These are phyloP conservation scores for Gallinago solitaria DNA, from an alignment of 2,797 vertebrate species.

Conservation along the genomic window DNA sequence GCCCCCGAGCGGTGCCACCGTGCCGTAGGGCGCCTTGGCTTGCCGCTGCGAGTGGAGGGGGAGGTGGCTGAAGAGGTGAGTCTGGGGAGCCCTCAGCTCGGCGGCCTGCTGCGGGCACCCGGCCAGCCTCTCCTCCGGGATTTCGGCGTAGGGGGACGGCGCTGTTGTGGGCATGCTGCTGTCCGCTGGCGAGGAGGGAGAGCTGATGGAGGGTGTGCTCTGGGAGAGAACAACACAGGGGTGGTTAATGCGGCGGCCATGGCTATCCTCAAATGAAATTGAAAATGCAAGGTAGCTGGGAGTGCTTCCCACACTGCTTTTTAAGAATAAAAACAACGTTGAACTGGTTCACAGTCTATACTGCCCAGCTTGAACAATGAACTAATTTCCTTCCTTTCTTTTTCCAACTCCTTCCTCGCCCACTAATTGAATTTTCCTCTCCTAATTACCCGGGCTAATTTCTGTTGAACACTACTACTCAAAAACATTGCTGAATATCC, in stretches of 20 bases:
- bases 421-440: slow-evolving; percentile 28
- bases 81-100: slow-evolving; percentile 73
- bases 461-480: background rate
- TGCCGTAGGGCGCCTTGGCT: slow-evolving; percentile 85
- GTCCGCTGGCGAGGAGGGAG: slow-evolving; percentile 67
- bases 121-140: slow-evolving; percentile 70
- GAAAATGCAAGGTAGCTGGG: background rate
- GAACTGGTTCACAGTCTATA: background rate
- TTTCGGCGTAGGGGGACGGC: background rate
- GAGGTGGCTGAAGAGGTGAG: slow-evolving; percentile 94
- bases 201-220: background rate
- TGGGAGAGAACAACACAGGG: slow-evolving; percentile 23
- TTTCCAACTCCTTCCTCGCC: background rate
- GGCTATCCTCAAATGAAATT: accelerated
- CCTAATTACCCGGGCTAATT: background rate
- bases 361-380: background rate
- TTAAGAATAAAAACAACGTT: background rate
- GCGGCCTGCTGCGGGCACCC: slow-evolving; percentile 67
- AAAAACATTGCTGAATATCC: background rate
- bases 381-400: slow-evolving; percentile 33
- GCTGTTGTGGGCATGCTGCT: slow-evolving; percentile 74
- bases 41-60: slow-evolving; percentile 95
- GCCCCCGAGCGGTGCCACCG: slow-evolving; percentile 91
- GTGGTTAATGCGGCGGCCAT: background rate
- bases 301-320: background rate